A percentile compares a stretch with the other conserved stretches of the same genome.
phyloP scores from a whole-genome alignment of 2,888 invertebrate genomes.

The Mythimna impura region DNA sequence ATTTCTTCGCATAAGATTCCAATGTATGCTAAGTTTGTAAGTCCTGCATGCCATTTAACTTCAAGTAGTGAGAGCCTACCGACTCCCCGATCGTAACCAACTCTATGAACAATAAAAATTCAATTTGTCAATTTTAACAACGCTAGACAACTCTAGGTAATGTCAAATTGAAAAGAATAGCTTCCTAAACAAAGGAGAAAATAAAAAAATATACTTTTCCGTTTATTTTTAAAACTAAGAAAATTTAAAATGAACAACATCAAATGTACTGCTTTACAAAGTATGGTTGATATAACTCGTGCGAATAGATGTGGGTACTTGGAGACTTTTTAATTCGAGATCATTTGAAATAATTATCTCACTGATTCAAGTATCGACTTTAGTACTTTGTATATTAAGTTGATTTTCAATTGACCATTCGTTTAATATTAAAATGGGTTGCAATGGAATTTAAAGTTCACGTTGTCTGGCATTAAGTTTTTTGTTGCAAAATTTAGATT shows the following conservation, averaged over 20 bases:
- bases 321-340: not conserved
- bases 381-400: not conserved
- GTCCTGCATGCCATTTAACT: not conserved
- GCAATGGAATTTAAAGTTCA: not conserved
- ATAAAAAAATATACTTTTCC: slow-evolving; percentile 58
- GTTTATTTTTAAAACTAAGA: slow-evolving; percentile 60
- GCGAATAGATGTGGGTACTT: no score
- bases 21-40: slow-evolving; percentile 31
- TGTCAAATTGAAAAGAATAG: slow-evolving; percentile 83
- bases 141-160: slow-evolving; percentile 88
- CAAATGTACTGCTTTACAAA: slow-evolving; percentile 55
- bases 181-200: slow-evolving; percentile 53
- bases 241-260: slow-evolving; percentile 61
- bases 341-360: not conserved
- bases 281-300: slow-evolving; percentile 25
- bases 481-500: not conserved
- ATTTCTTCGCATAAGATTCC: slow-evolving; percentile 46
- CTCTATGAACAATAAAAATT: slow-evolving; percentile 42
- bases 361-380: not conserved
- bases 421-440: not conserved
- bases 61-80: slow-evolving; percentile 11
- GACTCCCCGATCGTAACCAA: slow-evolving; percentile 12
- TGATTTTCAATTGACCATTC: not conserved
- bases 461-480: not conserved
- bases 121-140: slow-evolving; percentile 89